Percentiles rank a stretch among this genome's conserved stretches.
phyloP scores from a whole-genome alignment of 2,888 invertebrate genomes.

The Athalia circularis region DNA sequence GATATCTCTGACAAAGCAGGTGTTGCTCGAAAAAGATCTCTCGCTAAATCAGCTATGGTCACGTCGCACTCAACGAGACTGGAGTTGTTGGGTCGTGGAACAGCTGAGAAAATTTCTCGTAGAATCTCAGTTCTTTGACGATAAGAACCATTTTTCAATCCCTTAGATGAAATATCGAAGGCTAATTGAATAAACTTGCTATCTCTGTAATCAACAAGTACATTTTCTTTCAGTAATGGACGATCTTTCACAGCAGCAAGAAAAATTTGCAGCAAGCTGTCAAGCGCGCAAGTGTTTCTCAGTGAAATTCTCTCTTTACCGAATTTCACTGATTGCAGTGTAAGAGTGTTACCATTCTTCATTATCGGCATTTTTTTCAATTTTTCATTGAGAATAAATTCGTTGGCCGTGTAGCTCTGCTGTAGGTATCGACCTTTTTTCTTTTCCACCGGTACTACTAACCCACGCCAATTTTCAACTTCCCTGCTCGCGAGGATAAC shows the following conservation, averaged over 20 bases:
- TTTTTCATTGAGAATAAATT: conserved; percentile 12
- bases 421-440: conserved; percentile 18
- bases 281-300: conserved; percentile 8
- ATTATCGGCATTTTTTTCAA: background rate
- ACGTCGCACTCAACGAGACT: conserved; percentile 3
- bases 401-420: conserved; percentile 12
- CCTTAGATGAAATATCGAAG: conserved; percentile 14
- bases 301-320: conserved; percentile 22
- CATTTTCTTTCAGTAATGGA: background rate
- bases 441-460: conserved; percentile 11
- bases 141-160: conserved; percentile 15
- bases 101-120: conserved; percentile 1
- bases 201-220: background rate
- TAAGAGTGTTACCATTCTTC: background rate
- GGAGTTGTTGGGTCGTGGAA: too few species aligned
- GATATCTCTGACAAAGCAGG: too few species aligned
- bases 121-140: conserved; percentile 11
- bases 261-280: conserved; percentile 14
- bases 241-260: background rate
- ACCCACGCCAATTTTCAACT: conserved; percentile 34
- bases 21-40: too few species aligned
- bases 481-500: conserved; percentile 26
- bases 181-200: background rate
- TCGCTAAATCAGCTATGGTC: conserved; percentile 10
- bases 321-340: conserved; percentile 6